Evolutionary conservation across 2,113 vertebrate genomes (phyloP).

Genomic region (Indicator maculatus): DNA sequence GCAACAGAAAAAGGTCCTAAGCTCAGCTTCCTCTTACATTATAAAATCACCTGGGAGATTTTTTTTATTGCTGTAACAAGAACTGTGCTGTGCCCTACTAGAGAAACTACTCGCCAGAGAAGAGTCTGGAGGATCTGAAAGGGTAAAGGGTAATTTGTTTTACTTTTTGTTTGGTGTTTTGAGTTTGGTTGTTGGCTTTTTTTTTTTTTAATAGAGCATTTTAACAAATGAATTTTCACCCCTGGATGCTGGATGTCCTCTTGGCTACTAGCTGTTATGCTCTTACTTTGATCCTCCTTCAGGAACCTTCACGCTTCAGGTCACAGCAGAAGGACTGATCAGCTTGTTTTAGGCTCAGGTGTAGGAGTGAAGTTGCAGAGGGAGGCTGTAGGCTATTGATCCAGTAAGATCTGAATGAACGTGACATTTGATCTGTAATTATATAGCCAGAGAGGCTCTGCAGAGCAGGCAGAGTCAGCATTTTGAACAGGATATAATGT

Average conservation of each 20-base stretch:
- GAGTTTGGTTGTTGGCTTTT: not conserved
- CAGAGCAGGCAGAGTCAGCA: conserved; percentile 26
- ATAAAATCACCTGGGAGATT: not conserved
- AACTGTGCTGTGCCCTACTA: not conserved
- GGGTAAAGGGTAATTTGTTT: not conserved
- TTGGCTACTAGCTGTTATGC: not conserved
- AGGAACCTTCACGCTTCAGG: not conserved
- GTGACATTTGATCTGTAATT: conserved; percentile 47
- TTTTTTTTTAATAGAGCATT: not conserved
- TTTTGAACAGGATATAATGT: not conserved
- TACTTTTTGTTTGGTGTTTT: not conserved
- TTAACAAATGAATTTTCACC: conserved; percentile 26
- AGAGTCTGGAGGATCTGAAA: not conserved
- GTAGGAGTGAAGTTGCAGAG: not conserved
- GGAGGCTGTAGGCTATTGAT: conserved; percentile 1
- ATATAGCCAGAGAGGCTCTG: not conserved
- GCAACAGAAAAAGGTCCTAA: not conserved
- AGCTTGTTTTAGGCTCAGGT: not conserved
- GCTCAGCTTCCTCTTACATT: not conserved
- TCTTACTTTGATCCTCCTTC: not conserved
- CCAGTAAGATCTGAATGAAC: conserved; percentile 10
- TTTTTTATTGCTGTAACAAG: not conserved
- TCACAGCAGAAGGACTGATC: not conserved
- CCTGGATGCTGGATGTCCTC: not conserved
- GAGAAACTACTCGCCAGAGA: not conserved